Base-by-base conservation (phyloP, 2,113 vertebrate species). In the Oostethus manadensis region DNA sequence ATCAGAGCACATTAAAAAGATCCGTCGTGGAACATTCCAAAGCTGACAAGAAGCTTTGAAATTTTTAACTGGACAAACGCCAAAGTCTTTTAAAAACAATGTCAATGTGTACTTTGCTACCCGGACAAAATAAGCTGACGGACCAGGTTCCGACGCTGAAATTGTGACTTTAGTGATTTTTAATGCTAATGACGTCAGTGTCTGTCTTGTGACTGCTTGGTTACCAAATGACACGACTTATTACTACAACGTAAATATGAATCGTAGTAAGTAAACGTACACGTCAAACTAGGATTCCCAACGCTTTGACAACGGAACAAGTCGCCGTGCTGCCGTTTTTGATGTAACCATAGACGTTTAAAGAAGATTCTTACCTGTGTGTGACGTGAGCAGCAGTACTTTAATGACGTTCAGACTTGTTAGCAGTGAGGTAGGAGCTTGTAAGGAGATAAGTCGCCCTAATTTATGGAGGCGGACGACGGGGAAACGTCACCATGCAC, bases 81-180 rank as follows among this genome's bases (percentile, higher is more conserved):
- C 16, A 45, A 3, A 29, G 7, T 1, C 4, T 10, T 13, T 13
- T 8, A 7, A 0, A 4, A 22, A 16, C 7, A 20, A 22, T 18
- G 40, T 56, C 20, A 56, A 8, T 15, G 7, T 8, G 18, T 8
- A 6, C 2, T 58, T 57, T 29, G 14, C 57, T 35, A 56, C 53
- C 56, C 83, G 83, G 83, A 81, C 47, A 3, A 26, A 22, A 60
- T 70, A 72, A 1, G 14, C 10, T 6, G 76, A 76, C 76, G 81
- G 77, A 86, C 73, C 71, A 0, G 10, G 10, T 60, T 51, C 46
- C 51, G 16, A 2, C 38, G 5, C 38, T 42, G 38, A 42, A 42
- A 42, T 42, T 42, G 38, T 42, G 10, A 42, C 11, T 13, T 29
- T 51, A 29, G 50, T 14, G 13, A 13, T 50, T 6, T 18, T 29